Evolutionary conservation across 2,797 vertebrate genomes (phyloP).

Genomic region (Thunnus albacares): DNA sequence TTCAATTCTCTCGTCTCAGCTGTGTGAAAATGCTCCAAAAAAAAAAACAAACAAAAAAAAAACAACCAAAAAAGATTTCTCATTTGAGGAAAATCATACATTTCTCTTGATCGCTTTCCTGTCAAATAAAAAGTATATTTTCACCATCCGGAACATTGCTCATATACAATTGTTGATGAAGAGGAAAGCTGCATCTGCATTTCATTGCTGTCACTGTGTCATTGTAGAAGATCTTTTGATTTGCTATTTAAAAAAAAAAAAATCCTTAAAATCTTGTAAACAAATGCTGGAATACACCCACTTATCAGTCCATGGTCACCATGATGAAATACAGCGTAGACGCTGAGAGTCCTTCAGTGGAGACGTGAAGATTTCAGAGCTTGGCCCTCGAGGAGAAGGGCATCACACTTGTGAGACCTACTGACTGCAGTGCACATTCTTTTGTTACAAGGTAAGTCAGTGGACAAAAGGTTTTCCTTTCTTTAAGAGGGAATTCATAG

Average conservation of each 20-base stretch:
- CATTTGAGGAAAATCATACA: conserved; percentile 40
- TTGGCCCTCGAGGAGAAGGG: neutral
- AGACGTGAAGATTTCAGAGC: conserved; percentile 25
- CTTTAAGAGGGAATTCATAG: neutral
- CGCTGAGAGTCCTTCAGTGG: conserved; percentile 18
- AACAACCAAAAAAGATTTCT: conserved; percentile 29
- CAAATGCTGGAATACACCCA: neutral
- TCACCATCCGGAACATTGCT: conserved; percentile 45
- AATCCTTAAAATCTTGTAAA: conserved; percentile 25
- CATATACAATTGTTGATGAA: conserved; percentile 72
- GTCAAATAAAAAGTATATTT: conserved; percentile 49
- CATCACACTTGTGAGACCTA: conserved; percentile 3
- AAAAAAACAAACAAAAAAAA: conserved; percentile 39
- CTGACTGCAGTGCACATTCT: conserved; percentile 19
- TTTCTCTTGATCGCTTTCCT: conserved; percentile 48
- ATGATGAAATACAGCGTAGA: neutral
- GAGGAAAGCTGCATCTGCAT: conserved; percentile 85
- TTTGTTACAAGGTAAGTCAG: conserved; percentile 3
- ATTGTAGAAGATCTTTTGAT: conserved; percentile 6
- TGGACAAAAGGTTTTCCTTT: neutral
- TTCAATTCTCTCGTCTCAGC: conserved; percentile 44
- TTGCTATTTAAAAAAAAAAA: neutral
- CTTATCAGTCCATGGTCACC: conserved; percentile 3
- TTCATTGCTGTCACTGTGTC: conserved; percentile 78
- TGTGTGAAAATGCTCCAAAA: conserved; percentile 41